Evolutionary conservation across 2,113 vertebrate genomes (phyloP).

Genomic region (Nibea coibor): DNA sequence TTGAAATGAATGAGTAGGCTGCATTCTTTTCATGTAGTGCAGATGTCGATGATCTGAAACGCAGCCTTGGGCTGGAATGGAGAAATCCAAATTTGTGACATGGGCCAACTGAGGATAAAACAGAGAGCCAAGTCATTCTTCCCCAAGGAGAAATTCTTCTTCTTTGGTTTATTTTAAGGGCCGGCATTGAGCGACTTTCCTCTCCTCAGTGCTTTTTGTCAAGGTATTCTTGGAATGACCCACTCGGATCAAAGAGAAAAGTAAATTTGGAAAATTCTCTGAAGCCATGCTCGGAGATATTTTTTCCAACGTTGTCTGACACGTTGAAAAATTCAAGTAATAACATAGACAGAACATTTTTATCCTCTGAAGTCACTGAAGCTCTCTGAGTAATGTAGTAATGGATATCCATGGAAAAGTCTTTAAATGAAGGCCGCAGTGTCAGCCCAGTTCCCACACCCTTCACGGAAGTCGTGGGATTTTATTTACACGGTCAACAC

Average conservation of each 20-base stretch:
- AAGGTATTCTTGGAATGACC: constrained; percentile 16
- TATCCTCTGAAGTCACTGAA: constrained; percentile 44
- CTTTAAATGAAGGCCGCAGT: not conserved
- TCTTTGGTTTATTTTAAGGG: too few relatives aligned
- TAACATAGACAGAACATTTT: constrained; percentile 42
- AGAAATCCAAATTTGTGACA: not conserved
- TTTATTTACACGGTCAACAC: constrained; percentile 33
- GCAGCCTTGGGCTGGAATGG: not conserved
- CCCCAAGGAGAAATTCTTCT: too few relatives aligned
- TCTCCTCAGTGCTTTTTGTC: not conserved
- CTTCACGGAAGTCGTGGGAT: constrained; percentile 20
- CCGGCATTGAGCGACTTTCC: too few relatives aligned
- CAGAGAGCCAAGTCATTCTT: too few relatives aligned
- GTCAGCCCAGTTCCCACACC: constrained; percentile 28
- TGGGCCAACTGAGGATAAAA: not conserved
- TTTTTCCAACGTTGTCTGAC: not conserved
- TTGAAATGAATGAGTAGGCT: not conserved
- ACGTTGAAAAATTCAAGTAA: constrained; percentile 18
- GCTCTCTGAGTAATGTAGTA: not conserved
- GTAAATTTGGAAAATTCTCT: constrained; percentile 6
- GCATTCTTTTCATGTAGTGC: not conserved
- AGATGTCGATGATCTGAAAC: not conserved
- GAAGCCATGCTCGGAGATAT: constrained; percentile 7
- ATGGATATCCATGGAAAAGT: constrained; percentile 20
- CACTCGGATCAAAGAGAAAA: not conserved